Evolutionary conservation across 2,888 invertebrate genomes (phyloP).

Genomic region (Phrixothrix hirtus): DNA sequence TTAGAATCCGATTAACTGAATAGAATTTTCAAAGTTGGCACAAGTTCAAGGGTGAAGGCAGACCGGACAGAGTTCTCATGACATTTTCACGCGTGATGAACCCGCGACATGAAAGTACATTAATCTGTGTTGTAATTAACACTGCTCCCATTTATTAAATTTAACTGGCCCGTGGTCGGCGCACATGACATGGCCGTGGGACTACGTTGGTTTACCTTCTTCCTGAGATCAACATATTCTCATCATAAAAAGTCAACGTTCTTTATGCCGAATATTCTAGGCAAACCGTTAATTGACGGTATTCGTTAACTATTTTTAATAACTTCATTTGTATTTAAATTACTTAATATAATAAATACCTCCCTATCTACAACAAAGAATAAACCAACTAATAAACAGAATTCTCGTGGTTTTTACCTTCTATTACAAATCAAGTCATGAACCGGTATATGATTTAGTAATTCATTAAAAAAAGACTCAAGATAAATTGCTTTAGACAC

Average conservation of each 20-base stretch:
- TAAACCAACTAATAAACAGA: too few relatives aligned
- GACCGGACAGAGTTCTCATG: conserved; percentile 40
- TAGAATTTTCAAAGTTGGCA: conserved; percentile 5
- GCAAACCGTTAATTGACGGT: conserved; percentile 23
- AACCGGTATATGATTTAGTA: too few relatives aligned
- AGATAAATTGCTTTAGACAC: too few relatives aligned
- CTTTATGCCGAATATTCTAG: conserved; percentile 12
- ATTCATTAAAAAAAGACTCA: too few relatives aligned
- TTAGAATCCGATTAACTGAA: too few relatives aligned
- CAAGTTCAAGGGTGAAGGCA: conserved; percentile 36
- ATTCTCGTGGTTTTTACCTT: too few relatives aligned
- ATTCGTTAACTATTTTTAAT: not conserved
- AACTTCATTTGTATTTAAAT: too few relatives aligned
- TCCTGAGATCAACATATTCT: conserved; percentile 21
- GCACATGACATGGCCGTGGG: conserved; percentile 30
- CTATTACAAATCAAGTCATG: too few relatives aligned
- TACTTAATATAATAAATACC: too few relatives aligned
- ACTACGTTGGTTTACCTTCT: conserved; percentile 19
- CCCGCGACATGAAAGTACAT: conserved; percentile 46
- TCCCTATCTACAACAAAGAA: too few relatives aligned
- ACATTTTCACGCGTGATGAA: conserved; percentile 47
- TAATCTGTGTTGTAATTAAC: conserved; percentile 51
- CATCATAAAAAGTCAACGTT: conserved; percentile 28
- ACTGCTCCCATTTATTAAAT: conserved; percentile 50
- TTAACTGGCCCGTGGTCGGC: conserved; percentile 33